Evolutionary conservation across 2,888 invertebrate genomes (phyloP).

Genomic region (Thereva nobilitata): DNA sequence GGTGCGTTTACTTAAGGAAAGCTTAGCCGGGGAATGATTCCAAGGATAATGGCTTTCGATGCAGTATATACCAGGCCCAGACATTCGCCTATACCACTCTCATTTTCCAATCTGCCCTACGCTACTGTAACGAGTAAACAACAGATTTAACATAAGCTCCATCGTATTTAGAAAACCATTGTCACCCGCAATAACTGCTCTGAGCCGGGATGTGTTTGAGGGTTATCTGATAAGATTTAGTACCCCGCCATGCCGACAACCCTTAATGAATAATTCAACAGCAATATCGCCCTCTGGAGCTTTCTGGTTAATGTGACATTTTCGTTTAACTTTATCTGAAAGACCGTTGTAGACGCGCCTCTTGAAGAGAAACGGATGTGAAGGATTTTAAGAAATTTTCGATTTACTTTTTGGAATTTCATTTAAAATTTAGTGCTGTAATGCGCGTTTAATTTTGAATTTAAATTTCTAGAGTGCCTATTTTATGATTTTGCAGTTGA

Average conservation of each 20-base stretch:
- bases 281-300: constrained; percentile 8
- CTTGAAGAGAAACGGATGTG: no score
- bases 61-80: background rate
- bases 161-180: constrained; percentile 32
- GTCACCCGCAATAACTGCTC: constrained; percentile 28
- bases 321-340: constrained; percentile 25
- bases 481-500: no score
- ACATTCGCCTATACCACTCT: no score
- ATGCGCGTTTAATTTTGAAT: no score
- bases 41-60: constrained; percentile 6
- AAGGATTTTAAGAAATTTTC: no score
- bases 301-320: constrained; percentile 29
- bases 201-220: constrained; percentile 6
- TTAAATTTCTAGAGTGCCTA: no score
- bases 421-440: no score
- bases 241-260: constrained; percentile 18
- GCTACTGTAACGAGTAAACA: constrained; percentile 29
- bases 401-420: no score
- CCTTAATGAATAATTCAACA: constrained; percentile 32
- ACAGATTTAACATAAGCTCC: constrained; percentile 31
- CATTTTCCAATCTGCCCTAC: constrained; percentile 8
- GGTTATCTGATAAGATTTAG: constrained; percentile 31
- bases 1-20: background rate
- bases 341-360: no score
- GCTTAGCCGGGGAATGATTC: constrained; percentile 25